Base-by-base conservation (phyloP, 2,888 invertebrate genomes). In the Ectobius pallidus region DNA sequence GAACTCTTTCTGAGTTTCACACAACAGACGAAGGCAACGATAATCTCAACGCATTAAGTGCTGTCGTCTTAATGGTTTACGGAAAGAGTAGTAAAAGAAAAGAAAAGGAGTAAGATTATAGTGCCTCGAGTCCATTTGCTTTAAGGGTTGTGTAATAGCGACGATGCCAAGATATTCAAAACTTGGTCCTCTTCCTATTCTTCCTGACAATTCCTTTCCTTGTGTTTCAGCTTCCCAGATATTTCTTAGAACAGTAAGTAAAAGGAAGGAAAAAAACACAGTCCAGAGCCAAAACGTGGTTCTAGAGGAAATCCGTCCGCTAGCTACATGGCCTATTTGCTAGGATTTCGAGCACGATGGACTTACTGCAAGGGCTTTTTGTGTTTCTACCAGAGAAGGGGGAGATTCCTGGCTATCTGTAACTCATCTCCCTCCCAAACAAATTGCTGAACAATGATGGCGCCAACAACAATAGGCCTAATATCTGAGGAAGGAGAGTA, bases 161-260 rank as follows among this genome's bases (percentile, higher is more conserved):
- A 58, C 30, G 16, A 16, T 18, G 58, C 58, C 30, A 58, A 58
- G 32, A 32, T 58, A 58, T 32, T 58, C 58, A 18, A 58, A 30
- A 30, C 58, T 58, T 16, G n/a, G 18, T 6, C 3, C 20, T 52
- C 52, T 52, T 52, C 22, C 52, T 34, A 7, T 22, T 52, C 52
- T n/a, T n/a, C 58, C 58, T n/a, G 3, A 22, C 11, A 52, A 18
- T 58, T 58, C 58, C 30, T 27, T n/a, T 58, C 16, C n/a, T 2
- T 25, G 6, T n/a, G n/a, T 58, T 30, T 58, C 30, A 58, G 30
- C 30, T 30, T 27, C 58, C 30, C 58, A 58, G 1, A 4, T 30
- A 30, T 58, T 32, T 58, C 30, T 32, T 58, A 32, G 16, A 58
- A 1, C 2, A 25, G 25, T 1, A 22, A 52, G 7, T 58, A 22